These are phyloP conservation scores for Isaurus tuberculatus DNA, from an alignment of 92 coral and sea anemone species.

Conservation along the genomic window DNA sequence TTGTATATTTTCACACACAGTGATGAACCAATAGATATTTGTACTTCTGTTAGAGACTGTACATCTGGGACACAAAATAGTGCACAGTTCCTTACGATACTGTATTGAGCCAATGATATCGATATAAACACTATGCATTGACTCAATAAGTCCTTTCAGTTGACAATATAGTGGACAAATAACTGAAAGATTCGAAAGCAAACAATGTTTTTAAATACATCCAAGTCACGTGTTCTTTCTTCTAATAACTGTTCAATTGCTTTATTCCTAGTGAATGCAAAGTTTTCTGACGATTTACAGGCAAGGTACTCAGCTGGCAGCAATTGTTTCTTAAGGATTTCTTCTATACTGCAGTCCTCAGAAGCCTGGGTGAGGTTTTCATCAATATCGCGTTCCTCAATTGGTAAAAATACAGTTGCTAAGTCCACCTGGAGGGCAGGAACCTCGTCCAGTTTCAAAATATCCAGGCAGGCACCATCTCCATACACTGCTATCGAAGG, in stretches of 20 bases:
- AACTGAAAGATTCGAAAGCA: constrained; percentile 1
- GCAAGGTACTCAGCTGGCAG: not conserved
- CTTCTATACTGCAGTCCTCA: not conserved
- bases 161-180: not conserved
- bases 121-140: not conserved
- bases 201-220: too few relatives aligned
- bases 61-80: not conserved
- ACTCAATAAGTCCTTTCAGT: not conserved
- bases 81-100: not conserved
- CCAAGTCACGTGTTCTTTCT: too few relatives aligned
- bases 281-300: not conserved
- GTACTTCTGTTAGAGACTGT: not conserved
- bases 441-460: not conserved
- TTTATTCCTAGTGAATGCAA: not conserved
- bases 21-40: not conserved
- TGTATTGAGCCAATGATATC: not conserved
- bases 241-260: not conserved
- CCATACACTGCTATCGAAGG: too few relatives aligned
- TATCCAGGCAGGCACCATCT: not conserved
- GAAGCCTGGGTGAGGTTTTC: not conserved
- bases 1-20: not conserved
- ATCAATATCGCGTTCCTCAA: not conserved
- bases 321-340: not conserved
- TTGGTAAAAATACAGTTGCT: not conserved
- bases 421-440: not conserved